These are phyloP conservation scores for Argyrosomus regius DNA, from an alignment of 2,797 vertebrate species.

Conservation along the genomic window DNA sequence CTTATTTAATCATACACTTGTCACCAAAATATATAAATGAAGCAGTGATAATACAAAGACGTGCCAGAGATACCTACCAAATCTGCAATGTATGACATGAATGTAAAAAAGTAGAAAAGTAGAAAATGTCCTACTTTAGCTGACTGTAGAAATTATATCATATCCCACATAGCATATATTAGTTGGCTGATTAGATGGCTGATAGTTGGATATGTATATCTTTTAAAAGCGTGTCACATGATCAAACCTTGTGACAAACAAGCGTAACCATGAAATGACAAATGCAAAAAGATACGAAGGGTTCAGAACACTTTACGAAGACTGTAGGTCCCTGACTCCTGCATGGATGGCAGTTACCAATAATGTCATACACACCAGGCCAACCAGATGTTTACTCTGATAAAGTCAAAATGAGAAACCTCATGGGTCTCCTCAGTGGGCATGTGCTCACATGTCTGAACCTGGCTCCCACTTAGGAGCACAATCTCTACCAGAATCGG, in stretches of 20 bases:
- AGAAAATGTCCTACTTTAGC: neutral
- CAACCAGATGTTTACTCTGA: constrained; percentile 78
- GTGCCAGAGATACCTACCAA: neutral
- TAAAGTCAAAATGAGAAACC: constrained; percentile 62
- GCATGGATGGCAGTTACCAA: constrained; percentile 53
- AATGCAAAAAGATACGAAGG: neutral
- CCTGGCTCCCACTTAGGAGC: constrained; percentile 5
- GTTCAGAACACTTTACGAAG: constrained; percentile 29
- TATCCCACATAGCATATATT: neutral
- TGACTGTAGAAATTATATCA: neutral
- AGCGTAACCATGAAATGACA: neutral
- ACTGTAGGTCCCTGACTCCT: constrained; percentile 36
- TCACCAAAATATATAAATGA: neutral
- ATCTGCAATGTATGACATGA: neutral
- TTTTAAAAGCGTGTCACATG: neutral
- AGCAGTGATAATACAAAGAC: neutral
- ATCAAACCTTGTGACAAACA: neutral
- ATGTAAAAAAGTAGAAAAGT: neutral
- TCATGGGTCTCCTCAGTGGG: constrained; percentile 57
- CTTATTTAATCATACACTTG: neutral
- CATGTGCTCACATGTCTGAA: constrained; percentile 68
- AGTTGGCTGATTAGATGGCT: neutral
- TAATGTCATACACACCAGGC: constrained; percentile 60
- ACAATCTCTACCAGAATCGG: neutral
- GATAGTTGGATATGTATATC: neutral